A percentile compares a stretch with the other conserved stretches of the same genome.
phyloP scores from a whole-genome alignment of 2,888 invertebrate genomes.

The Lepetodrilus schrolli region DNA sequence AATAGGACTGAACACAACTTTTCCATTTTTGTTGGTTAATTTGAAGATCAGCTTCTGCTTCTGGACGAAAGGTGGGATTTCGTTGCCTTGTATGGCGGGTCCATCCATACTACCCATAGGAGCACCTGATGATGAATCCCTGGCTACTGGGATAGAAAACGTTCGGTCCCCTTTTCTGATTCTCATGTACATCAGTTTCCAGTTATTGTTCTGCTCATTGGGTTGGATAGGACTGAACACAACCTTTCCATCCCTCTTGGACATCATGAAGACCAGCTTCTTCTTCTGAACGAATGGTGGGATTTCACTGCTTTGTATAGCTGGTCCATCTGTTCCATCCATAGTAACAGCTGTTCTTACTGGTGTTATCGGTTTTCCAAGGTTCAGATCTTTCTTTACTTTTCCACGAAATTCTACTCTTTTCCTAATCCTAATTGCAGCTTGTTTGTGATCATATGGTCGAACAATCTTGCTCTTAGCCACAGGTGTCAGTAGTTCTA shows the following conservation, averaged over 20 bases:
- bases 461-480: no score
- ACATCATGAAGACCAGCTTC: not conserved
- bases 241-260: not conserved
- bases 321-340: no score
- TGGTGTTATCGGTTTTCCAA: no score
- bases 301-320: not conserved
- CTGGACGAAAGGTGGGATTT: not conserved
- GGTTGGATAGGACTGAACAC: not conserved
- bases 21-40: not conserved
- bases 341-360: no score
- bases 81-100: not conserved
- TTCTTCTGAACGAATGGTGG: constrained; percentile 1
- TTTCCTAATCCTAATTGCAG: no score
- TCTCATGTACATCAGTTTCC: constrained; percentile 4
- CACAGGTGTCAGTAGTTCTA: no score
- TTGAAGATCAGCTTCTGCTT: not conserved
- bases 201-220: not conserved
- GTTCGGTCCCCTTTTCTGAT: not conserved
- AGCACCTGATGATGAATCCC: no score
- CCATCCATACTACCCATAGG: no score
- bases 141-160: not conserved
- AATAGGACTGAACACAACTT: not conserved
- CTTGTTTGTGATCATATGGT: no score
- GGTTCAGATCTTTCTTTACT: no score
- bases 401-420: no score